Conservation (phyloP, 2,113 vertebrate species). For the Lynx canadensis region DNA sequence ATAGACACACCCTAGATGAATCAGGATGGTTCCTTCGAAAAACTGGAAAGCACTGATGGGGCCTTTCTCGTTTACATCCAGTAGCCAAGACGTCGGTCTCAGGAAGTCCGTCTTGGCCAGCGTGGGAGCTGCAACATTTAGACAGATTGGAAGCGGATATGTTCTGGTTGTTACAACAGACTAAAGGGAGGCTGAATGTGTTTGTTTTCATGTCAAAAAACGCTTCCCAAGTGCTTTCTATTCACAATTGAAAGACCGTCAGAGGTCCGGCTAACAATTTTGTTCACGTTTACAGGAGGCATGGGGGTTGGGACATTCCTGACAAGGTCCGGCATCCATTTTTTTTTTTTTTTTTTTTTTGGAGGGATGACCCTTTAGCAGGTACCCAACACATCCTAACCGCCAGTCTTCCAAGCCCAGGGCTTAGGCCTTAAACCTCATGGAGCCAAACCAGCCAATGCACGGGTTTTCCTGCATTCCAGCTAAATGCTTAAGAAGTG, state of each 20-base stretch:
- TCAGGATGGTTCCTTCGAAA: background rate
- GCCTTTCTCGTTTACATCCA: background rate
- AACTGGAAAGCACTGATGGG: background rate
- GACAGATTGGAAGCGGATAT: background rate
- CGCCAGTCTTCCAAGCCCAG: background rate
- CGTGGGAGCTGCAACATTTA: rapidly evolving
- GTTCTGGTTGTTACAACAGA: background rate
- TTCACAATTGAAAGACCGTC: background rate
- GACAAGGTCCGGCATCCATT: background rate
- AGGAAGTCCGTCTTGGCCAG: background rate
- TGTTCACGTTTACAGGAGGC: background rate
- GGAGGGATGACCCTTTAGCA: background rate
- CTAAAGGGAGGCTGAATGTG: background rate
- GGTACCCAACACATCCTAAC: background rate
- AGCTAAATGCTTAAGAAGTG: rapidly evolving
- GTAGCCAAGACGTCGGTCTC: background rate
- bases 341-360: background rate
- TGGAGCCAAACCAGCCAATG: background rate
- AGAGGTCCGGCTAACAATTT: background rate
- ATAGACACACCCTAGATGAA: background rate
- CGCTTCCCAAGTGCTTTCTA: background rate
- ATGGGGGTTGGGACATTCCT: background rate
- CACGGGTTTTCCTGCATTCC: background rate
- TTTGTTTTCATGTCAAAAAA: conserved; percentile 4
- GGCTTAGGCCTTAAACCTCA: background rate